Base-by-base conservation (phyloP, 2,113 vertebrate genomes). In the Vimba vimba region DNA sequence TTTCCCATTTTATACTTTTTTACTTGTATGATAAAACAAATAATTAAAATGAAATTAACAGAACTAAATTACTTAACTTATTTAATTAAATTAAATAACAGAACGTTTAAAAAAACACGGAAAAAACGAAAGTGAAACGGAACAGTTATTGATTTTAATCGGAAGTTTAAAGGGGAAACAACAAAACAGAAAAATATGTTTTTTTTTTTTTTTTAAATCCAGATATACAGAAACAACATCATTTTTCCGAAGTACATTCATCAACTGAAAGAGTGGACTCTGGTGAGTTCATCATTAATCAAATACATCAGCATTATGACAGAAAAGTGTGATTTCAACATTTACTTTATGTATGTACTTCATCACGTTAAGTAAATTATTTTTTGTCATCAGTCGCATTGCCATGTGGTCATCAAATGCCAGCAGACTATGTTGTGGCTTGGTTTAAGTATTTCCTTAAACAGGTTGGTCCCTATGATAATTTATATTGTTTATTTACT, bases 361-460 rank as follows among this genome's bases (percentile, higher is more conserved):
- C 6, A 25, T 52, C 3, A 76, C 21, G 12, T 15, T 33, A 10
- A 73, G 5, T 30, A 2, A 15, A 17, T 43, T 27, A 43, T 84
- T 19, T 50, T 74, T 25, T 30, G 30, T 68, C 5, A n/a, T 5
- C 4, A 75, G 84, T 71, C 73, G 0, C 12, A 25, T 74, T 89
- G 73, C 69, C 60, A 3, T 89, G 88, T 89, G 68, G 76, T 77
- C 88, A 89, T 77, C 8, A 50, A 36, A 89, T 84, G 45, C 69
- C 88, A 43, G 3, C 33, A 43, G 81, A 86, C 57, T 89, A 89
- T 78, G 15, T 86, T 25, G 59, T 86, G 64, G 71, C 88, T 15
- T 89, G 77, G 80, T 84, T 82, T 52, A 87, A 76, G 52, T 81
- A 21, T 87, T 33, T 17, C 30, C 68, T 89, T 62, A 76, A 81